Evolutionary conservation across 1,140 invertebrate species (phyloP), one percentile per base, ranked within the genome.

Genomic region (Drosophila jambulina): DNA sequence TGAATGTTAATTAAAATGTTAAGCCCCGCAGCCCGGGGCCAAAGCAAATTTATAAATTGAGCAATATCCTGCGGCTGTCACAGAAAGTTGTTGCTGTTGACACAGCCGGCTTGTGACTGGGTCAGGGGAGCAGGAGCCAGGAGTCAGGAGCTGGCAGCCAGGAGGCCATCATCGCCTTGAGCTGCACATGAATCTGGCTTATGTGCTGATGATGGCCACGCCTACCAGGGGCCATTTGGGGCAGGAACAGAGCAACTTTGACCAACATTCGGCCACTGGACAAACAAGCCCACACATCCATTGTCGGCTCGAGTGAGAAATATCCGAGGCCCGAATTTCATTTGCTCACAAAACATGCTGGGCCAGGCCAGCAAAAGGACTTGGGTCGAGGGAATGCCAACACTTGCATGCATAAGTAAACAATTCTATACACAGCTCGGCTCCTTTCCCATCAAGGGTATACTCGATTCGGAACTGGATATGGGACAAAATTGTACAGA

Each of bases 1-100:
- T 75, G 62, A 63, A 75, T 75, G 58, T 78, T 83, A 79, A 78
- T 69, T 80, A 80, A 79, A 80, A 80, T 78, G 59, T 78, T 78
- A 70, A 63, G 63, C 64, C 34, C 42, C 68, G 27, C 10, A n/a
- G 54, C 67, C 45, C 8, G 45, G 54, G 70, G 70, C 70, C 54
- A 51, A 17, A 51, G 70, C 36, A 72, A 72, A 74, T 74, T 74
- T 74, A 74, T 60, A 74, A 74, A 74, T 74, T 74, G 70, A 74
- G 68, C 68, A 74, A 74, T 74, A 74, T 72, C 70, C 70, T 74
- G 68, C 70, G 68, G 70, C 70, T 51, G 70, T 49, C 68, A 40
- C 68, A 72, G 53, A 65, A 76, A 76, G 58, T 63, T 78, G 64
- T 62, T 62, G 57, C 48, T 71, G 65, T 72, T 71, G 65, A 70